Percentiles rank a stretch among this genome's conserved stretches.
Conservation (phyloP, 2,113 vertebrate species). For the Microcebus griseorufus region DNA sequence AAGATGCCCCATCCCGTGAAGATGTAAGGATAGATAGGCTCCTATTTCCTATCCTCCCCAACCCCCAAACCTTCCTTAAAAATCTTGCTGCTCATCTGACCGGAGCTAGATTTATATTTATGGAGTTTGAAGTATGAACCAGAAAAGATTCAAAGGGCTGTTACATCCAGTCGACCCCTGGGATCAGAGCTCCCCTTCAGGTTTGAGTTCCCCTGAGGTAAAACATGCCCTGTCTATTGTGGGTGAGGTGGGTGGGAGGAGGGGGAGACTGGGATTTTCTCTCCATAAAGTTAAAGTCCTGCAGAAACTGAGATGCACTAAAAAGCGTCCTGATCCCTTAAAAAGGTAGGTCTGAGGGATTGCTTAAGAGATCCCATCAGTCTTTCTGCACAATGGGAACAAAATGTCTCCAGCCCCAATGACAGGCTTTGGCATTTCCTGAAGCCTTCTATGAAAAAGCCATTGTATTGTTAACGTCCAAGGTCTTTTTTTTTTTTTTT, state of each 20-base stretch:
- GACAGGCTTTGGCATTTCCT: constrained; percentile 66
- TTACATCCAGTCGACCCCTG: not conserved
- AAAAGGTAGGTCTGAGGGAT: not conserved
- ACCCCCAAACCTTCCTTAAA: not conserved
- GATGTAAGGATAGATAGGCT: not conserved
- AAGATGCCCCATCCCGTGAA: constrained; percentile 17
- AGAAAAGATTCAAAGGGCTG: not conserved
- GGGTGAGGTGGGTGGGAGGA: too few species aligned
- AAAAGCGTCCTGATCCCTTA: constrained; percentile 20
- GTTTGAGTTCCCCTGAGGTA: not conserved
- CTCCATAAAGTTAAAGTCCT: not conserved
- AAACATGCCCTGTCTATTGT: not conserved
- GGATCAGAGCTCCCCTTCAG: not conserved
- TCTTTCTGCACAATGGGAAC: constrained; percentile 55
- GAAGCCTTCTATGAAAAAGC: constrained; percentile 59
- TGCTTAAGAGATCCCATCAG: not conserved
- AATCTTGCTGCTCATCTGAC: not conserved
- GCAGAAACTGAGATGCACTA: constrained; percentile 9
- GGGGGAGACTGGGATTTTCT: not conserved
- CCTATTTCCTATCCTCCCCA: not conserved
- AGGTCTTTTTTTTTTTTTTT: constrained; percentile 13
- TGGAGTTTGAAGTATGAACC: not conserved
- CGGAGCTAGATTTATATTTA: not conserved
- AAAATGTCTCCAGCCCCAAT: constrained; percentile 4
- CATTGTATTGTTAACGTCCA: constrained; percentile 55